Conservation (phyloP, 1,140 invertebrate genomes). For the Lepidurus couesii region DNA sequence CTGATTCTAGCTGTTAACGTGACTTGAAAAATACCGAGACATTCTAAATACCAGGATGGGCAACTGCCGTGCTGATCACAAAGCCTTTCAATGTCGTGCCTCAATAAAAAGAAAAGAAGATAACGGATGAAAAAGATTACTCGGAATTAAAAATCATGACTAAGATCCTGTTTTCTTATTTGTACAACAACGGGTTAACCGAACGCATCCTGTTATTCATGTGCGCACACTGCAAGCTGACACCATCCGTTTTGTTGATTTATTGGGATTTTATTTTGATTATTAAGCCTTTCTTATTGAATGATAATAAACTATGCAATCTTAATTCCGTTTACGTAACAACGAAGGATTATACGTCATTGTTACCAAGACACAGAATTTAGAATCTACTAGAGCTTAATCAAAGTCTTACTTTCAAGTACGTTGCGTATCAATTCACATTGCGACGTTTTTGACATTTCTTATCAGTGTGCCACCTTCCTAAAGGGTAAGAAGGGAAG, state of each 20-base stretch:
- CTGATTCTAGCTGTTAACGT: not conserved
- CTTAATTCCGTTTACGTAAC: too few relatives aligned
- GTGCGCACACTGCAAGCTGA: too few relatives aligned
- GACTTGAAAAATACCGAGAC: conserved; percentile 4
- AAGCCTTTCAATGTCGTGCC: not conserved
- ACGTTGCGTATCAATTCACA: not conserved
- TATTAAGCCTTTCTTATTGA: too few relatives aligned
- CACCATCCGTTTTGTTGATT: too few relatives aligned
- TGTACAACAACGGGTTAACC: not conserved
- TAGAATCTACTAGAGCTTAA: too few relatives aligned
- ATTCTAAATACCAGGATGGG: not conserved
- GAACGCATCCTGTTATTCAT: not conserved
- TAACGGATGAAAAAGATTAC: not conserved
- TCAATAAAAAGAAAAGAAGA: not conserved
- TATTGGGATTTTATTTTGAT: too few relatives aligned
- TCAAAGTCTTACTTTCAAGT: not conserved
- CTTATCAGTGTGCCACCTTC: not conserved
- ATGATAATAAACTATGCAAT: too few relatives aligned
- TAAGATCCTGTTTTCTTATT: not conserved
- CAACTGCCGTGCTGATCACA: not conserved
- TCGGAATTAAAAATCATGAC: not conserved
- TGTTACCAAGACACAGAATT: too few relatives aligned
- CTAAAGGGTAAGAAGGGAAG: not conserved
- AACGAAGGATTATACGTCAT: too few relatives aligned
- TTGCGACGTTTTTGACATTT: not conserved